Base-by-base conservation (phyloP, 2,113 vertebrate genomes). In the Galemys pyrenaicus region DNA sequence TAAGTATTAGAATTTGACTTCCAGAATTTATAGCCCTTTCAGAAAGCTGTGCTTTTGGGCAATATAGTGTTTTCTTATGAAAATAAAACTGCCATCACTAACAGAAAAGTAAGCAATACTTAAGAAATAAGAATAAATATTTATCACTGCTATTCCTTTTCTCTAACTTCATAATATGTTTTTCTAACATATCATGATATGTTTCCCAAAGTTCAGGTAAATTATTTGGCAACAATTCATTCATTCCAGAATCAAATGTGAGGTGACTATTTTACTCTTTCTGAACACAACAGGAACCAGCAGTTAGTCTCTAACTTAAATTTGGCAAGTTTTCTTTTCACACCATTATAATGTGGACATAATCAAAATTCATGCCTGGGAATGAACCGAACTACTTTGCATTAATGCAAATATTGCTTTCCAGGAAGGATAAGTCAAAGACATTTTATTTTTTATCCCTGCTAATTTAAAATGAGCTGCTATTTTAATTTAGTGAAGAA, bases 401-500 rank as follows among this genome's bases (percentile, higher is more conserved):
- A 28, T 22, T 54, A 49, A 32, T 24, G 44, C 28, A 87, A 58
- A 49, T 28, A 46, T 12, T 68, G 82, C 26, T 87, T 81, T 87
- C 16, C 30, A 54, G 20, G 30, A 86, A 91, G 51, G 39, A 22
- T 19, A 65, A 87, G 24, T 64, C 44, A 65, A 6, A 22, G 26
- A 13, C 13, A 39, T 15, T 84, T 64, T 88, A 30, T 65, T 71
- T 64, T 91, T 46, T 24, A 58, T 51, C 17, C 51, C 51, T 44
- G 82, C 46, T 30, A 82, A 39, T 4, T 46, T 58, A 10, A 70
- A 91, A 41, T 77, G 19, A 68, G 28, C 39, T 37, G 17, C 30
- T 80, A 16, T 78, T 81, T 91, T 74, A 88, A 78, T 81, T 90
- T 85, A n/a, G 41, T 68, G 68, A 56, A 41, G 41, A 37, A 90